Evolutionary conservation across 2,113 vertebrate species (phyloP), one percentile per base, ranked within the genome.

Genomic region (Pyxicephalus adspersus): DNA sequence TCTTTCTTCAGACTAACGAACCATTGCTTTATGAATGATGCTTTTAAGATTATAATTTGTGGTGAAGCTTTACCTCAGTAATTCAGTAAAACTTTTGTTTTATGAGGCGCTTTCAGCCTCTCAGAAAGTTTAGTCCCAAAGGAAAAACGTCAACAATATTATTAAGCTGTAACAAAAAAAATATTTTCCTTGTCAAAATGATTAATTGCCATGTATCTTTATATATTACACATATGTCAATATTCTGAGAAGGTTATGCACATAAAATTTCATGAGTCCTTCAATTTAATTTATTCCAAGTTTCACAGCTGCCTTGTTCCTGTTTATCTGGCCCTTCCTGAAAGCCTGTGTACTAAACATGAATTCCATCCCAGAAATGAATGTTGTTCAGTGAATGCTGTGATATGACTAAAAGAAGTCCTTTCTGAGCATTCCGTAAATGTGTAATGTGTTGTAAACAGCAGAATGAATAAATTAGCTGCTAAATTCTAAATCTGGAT

Each of bases 401-500:
- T 64, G 60, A 81, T 81, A 55, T 81, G 79, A 81, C 79, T 81
- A 81, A 73, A 73, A 55, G n/a, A 50, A 73, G 50, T 28, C 16
- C 71, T 80, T 80, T 61, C 67, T 15, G 11, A 54, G 26, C 23
- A 72, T 19, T n/a, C 2, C 51, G 34, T 31, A 73, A 57, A 81
- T 81, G 60, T 55, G 50, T 73, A 64, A 72, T 64, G 26, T 81
- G 58, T 73, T 65, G 68, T 64, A 73, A 73, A 72, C 50, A 73
- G 68, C 16, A 38, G 17, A 73, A 81, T 65, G 60, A 81, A 73
- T 81, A 81, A 73, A 81, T 81, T 73, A 81, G 68, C 68, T 60
- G 54, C 50, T 23, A 34, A 80, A 81, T 25, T 50, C 54, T 72
- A 72, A 72, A 80, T 72, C 67, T 64, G 55, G 55, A 80, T 71